Percentiles rank a stretch among this genome's conserved stretches.
phyloP scores from a whole-genome alignment of 2,888 invertebrate genomes.

The Dione juno region DNA sequence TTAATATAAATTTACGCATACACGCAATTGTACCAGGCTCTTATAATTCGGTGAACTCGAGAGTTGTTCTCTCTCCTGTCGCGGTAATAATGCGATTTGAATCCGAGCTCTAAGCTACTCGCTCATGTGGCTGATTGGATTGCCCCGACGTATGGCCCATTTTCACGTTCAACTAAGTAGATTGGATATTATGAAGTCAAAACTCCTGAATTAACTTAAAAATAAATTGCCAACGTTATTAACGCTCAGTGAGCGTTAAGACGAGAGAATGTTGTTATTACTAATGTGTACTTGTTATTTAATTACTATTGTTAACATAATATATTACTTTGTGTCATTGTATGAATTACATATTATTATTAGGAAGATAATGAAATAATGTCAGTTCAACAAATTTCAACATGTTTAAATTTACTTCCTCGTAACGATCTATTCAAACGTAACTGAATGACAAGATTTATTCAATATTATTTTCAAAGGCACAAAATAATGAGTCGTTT shows the following conservation, averaged over 20 bases:
- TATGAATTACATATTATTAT: too few relatives aligned
- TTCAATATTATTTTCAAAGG: background rate
- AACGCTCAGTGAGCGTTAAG: too few relatives aligned
- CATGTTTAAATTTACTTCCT: background rate
- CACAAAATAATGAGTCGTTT: conserved; percentile 1
- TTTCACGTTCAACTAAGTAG: conserved; percentile 13
- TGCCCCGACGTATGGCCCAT: conserved; percentile 5
- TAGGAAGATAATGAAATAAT: too few relatives aligned
- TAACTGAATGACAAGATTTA: background rate
- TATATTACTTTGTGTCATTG: too few relatives aligned
- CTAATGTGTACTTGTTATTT: too few relatives aligned
- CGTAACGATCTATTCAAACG: background rate
- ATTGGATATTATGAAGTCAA: conserved; percentile 1
- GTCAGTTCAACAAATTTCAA: background rate
- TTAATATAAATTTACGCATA: background rate
- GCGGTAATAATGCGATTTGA: conserved; percentile 15
- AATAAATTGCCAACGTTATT: background rate
- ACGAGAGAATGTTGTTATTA: too few relatives aligned
- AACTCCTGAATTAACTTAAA: background rate
- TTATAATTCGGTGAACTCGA: background rate
- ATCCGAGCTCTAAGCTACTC: conserved; percentile 23
- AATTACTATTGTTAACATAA: background rate
- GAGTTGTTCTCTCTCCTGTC: background rate
- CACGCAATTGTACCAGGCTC: background rate
- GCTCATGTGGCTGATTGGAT: conserved; percentile 14